These are phyloP conservation scores for Eupithecia centaureata DNA, from an alignment of 2,888 invertebrate genomes.

Conservation along the genomic window DNA sequence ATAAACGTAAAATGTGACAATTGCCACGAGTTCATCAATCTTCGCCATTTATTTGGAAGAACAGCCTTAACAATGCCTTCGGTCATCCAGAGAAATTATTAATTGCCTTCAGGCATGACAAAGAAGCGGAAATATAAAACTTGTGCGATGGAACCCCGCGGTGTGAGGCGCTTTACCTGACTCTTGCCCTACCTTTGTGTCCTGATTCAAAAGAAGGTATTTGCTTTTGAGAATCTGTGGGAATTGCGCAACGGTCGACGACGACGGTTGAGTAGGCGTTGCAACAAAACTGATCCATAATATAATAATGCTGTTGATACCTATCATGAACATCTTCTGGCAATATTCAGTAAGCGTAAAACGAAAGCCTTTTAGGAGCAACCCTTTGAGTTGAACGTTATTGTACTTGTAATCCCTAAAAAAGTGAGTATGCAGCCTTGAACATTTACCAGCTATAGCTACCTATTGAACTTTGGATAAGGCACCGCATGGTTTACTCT, in stretches of 20 bases:
- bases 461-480: conserved; percentile 37
- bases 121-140: conserved; percentile 84
- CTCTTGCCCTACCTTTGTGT: conserved; percentile 81
- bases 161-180: conserved; percentile 80
- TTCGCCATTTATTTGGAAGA: conserved; percentile 71
- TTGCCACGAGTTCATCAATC: conserved; percentile 81
- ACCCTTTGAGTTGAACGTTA: conserved; percentile 59
- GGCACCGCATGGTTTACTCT: conserved; percentile 19
- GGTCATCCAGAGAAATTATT: conserved; percentile 83
- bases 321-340: conserved; percentile 57
- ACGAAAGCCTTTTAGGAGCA: conserved; percentile 54
- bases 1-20: conserved; percentile 78
- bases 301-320: conserved; percentile 52
- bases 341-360: conserved; percentile 58
- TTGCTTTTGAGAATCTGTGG: conserved; percentile 77
- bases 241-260: conserved; percentile 81
- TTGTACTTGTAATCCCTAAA: conserved; percentile 60
- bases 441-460: conserved; percentile 25
- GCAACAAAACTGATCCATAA: conserved; percentile 62
- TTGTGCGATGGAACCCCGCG: conserved; percentile 76
- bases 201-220: conserved; percentile 76
- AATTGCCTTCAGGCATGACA: conserved; percentile 77
- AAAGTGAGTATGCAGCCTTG: conserved; percentile 51
- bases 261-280: conserved; percentile 58
- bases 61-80: conserved; percentile 75